Conservation (phyloP, 2,113 vertebrate genomes). For the Anguilla japonica region DNA sequence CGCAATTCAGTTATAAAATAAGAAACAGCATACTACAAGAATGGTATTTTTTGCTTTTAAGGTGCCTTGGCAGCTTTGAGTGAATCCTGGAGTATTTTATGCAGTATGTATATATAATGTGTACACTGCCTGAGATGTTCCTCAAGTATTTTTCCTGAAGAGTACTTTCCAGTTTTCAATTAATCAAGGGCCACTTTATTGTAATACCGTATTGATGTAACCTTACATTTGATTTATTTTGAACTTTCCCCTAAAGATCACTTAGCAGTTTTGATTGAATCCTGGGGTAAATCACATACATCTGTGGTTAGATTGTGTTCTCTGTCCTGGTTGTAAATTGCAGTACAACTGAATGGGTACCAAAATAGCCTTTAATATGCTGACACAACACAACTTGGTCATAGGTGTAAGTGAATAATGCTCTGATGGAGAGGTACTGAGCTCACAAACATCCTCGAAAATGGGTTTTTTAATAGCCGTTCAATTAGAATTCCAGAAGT, state of each 20-base stretch:
- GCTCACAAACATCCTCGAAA: constrained; percentile 72
- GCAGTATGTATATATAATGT: not conserved
- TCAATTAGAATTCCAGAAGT: constrained; percentile 70
- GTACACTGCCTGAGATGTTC: not conserved
- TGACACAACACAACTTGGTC: constrained; percentile 79
- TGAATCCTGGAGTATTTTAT: not conserved
- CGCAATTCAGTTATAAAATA: not conserved
- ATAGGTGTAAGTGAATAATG: constrained; percentile 81
- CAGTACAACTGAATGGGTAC: constrained; percentile 74
- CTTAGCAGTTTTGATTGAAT: not conserved
- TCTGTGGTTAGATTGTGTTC: constrained; percentile 73
- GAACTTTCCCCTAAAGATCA: not conserved
- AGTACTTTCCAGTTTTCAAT: not conserved
- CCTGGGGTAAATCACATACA: not conserved
- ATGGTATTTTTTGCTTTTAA: not conserved
- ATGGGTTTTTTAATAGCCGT: constrained; percentile 65
- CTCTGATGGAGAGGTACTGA: constrained; percentile 78
- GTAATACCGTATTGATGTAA: not conserved
- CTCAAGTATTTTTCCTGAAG: not conserved
- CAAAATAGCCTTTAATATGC: constrained; percentile 78
- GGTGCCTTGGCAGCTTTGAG: not conserved
- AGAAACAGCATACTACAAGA: not conserved
- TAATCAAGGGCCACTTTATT: not conserved
- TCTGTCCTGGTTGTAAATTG: constrained; percentile 76
- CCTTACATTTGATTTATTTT: not conserved